Evolutionary conservation across 2,113 vertebrate genomes (phyloP).

Genomic region (Fulica atra): DNA sequence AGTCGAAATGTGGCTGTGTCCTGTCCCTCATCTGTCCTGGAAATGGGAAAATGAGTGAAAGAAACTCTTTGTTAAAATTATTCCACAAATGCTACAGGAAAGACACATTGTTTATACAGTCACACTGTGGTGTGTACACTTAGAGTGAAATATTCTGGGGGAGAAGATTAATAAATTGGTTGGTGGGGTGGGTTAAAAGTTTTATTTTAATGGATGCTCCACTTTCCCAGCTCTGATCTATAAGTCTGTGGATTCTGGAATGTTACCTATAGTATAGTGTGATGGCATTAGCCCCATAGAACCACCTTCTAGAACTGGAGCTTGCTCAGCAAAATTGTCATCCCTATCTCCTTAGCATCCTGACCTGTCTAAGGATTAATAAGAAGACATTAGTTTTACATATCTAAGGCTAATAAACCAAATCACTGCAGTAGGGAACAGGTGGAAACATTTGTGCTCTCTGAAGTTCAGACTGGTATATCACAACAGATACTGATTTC

Average conservation of each 20-base stretch:
- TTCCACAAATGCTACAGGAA: neutral
- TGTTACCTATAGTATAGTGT: neutral
- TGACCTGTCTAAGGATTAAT: neutral
- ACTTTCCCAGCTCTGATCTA: conserved; percentile 2
- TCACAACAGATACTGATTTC: neutral
- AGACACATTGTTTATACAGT: neutral
- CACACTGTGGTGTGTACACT: neutral
- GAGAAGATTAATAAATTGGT: neutral
- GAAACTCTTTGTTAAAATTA: neutral
- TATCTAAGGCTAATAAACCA: neutral
- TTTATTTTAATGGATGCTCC: conserved; percentile 15
- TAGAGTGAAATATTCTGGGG: neutral
- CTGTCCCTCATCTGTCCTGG: conserved; percentile 18
- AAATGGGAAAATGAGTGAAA: conserved; percentile 2
- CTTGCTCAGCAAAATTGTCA: neutral
- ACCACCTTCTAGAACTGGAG: neutral
- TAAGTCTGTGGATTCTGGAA: neutral
- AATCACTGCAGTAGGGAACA: neutral
- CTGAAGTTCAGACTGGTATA: conserved; percentile 3
- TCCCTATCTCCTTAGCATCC: neutral
- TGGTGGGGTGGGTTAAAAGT: neutral
- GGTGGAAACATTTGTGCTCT: neutral
- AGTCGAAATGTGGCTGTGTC: neutral
- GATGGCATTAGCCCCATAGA: neutral
- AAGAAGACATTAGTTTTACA: neutral